These are phyloP conservation scores for Lemur catta DNA, from an alignment of 2,797 vertebrate species.

Conservation along the genomic window DNA sequence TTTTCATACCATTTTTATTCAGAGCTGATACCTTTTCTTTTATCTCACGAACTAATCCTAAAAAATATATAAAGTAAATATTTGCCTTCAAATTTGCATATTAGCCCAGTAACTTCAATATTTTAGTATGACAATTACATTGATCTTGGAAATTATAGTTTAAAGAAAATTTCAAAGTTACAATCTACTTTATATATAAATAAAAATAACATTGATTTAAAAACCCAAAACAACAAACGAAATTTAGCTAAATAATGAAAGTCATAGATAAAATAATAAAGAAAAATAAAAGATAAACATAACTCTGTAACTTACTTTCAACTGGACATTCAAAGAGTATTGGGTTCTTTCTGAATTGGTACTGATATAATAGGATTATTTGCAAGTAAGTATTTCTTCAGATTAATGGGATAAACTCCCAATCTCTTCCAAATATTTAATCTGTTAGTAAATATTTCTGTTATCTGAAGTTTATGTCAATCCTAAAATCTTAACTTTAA, in stretches of 20 bases:
- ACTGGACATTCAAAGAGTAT: neutral
- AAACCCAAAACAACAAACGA: neutral
- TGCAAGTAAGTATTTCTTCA: neutral
- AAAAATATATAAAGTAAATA: neutral
- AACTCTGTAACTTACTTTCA: neutral
- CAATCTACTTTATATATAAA: neutral
- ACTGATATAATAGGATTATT: neutral
- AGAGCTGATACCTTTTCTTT: neutral
- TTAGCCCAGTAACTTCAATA: neutral
- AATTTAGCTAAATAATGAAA: neutral
- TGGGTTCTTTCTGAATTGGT: neutral
- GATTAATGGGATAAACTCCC: neutral
- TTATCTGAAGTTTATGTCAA: neutral
- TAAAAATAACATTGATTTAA: neutral
- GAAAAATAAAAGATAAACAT: neutral
- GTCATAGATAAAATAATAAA: neutral
- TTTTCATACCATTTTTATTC: neutral
- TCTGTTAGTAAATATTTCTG: neutral
- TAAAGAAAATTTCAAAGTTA: neutral
- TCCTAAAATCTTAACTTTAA: neutral
- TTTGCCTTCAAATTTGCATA: constrained; percentile 32
- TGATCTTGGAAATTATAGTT: neutral
- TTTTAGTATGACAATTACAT: neutral
- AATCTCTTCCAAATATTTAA: neutral
- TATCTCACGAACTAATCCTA: constrained; percentile 31